Base-by-base conservation (phyloP, 2,888 invertebrate species). In the Agapetus fuscipes region DNA sequence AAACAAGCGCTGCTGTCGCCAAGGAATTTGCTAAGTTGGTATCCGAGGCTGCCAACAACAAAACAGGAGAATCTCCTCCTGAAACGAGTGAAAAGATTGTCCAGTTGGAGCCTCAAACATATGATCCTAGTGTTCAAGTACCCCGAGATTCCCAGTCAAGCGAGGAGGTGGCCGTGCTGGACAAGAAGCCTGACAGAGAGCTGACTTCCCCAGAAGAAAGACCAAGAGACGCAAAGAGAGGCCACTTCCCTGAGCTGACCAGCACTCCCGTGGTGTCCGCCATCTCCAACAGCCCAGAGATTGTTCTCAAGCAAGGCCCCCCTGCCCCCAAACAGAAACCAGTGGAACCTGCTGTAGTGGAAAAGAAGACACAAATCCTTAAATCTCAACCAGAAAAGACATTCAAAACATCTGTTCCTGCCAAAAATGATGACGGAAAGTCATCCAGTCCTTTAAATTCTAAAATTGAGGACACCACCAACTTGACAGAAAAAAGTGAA, bases 201-300 rank as follows among this genome's bases (percentile, higher is more conserved):
- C n/a, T n/a, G n/a, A n/a, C n/a, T n/a, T n/a, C n/a, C n/a, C n/a
- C n/a, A n/a, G n/a, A n/a, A n/a, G n/a, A n/a, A n/a, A n/a, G n/a
- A n/a, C n/a, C n/a, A n/a, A n/a, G n/a, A n/a, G n/a, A n/a, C n/a
- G n/a, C n/a, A n/a, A n/a, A n/a, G n/a, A n/a, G n/a, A n/a, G n/a
- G n/a, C n/a, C 35, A 25, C 16, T 15, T 34, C 4, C 16, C 4
- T 17, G 39, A 39, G 11, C 26, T 31, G n/a, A 29, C 35, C 13
- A 67, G 67, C 53, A 76, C 78, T 17, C 81, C 81, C 30, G 72
- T 81, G 48, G 81, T 81, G 39, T 81, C 81, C 46, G 81, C 81
- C 46, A 78, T 77, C 63, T 74, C 78, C 39, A 78, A 80, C 54
- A 77, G 76, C 51, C 78, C 77, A 53, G 76, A 76, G 58, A 73